Evolutionary conservation across 2,888 invertebrate genomes (phyloP), one percentile per base, ranked within the genome.

Genomic region (Coelinius sp.): DNA sequence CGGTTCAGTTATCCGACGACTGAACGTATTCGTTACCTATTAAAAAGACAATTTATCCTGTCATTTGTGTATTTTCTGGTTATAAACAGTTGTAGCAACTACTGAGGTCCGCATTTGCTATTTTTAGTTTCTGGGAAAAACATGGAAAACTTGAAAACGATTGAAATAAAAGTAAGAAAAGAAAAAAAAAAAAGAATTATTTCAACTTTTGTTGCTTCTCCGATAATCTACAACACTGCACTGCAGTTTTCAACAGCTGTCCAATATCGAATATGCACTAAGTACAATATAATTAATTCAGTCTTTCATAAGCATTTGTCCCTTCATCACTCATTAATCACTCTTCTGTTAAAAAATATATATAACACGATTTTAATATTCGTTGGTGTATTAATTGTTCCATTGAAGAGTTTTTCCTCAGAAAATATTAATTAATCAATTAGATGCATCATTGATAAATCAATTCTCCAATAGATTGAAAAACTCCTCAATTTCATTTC

Each of bases 201-300:
- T 14, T 46, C 2, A 14, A 49, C 6, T 49, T 20, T 8, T 1
- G 3, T 31, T 35, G 5, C 2, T 17, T 20, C 17, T 31, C 8
- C 35, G 5, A 10, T 59, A 35, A 59, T 59, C 59, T 59, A 59
- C 31, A 4, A 31, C 31, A 59, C 59, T 17, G 59, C 59, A 59
- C 59, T 35, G 59, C 59, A 59, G 59, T 59, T 59, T 31, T 59
- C 35, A 59, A 59, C 25, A 59, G 25, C 59, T 59, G 59, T 59
- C 31, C 31, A 59, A 59, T 59, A 12, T 59, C 17, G 53, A 31
- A 10, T 59, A 63, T 17, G 53, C 63, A 69, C 76, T 81, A 82
- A 81, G 77, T 82, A 83, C 77, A 73, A 76, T 83, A 82, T 79
- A 81, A 78, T 77, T 83, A 80, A 80, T 81, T 84, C 83, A 84